phyloP scores from a whole-genome alignment of 2,888 invertebrate species.

The Hirtodrosophila alboralis region DNA sequence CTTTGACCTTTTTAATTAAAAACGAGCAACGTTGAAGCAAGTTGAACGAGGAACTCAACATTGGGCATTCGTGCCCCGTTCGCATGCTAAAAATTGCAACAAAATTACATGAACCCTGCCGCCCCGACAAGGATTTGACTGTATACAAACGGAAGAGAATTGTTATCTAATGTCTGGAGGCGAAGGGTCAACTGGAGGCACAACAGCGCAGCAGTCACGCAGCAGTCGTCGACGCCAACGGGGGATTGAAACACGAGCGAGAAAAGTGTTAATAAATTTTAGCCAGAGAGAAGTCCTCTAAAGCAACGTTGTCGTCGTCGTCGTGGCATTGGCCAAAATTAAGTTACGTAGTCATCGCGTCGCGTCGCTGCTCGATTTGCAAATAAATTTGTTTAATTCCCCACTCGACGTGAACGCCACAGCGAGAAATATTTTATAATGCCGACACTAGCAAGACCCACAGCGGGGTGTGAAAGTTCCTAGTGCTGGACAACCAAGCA shows the following conservation, averaged over 20 bases:
- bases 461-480: constrained; percentile 44
- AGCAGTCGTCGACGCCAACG: constrained; percentile 55
- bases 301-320: constrained; percentile 1
- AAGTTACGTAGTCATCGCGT: constrained; percentile 39
- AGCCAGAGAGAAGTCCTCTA: constrained; percentile 16
- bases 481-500: constrained; percentile 17
- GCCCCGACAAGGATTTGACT: constrained; percentile 42
- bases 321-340: constrained; percentile 42
- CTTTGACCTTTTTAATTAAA: constrained; percentile 77
- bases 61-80: constrained; percentile 67
- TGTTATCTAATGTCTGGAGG: constrained; percentile 77
- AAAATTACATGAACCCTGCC: constrained; percentile 53
- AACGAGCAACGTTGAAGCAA: constrained; percentile 31
- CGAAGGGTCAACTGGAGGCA: constrained; percentile 66
- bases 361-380: constrained; percentile 60
- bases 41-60: constrained; percentile 31
- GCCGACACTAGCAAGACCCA: constrained; percentile 37
- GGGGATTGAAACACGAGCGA: constrained; percentile 54
- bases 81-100: constrained; percentile 75
- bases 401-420: constrained; percentile 57
- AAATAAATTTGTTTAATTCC: constrained; percentile 80
- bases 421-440: constrained; percentile 72
- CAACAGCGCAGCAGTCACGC: constrained; percentile 65
- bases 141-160: constrained; percentile 57
- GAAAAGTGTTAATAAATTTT: constrained; percentile 77